phyloP scores from a whole-genome alignment of 2,113 vertebrate genomes.

The Cavia porcellus region DNA sequence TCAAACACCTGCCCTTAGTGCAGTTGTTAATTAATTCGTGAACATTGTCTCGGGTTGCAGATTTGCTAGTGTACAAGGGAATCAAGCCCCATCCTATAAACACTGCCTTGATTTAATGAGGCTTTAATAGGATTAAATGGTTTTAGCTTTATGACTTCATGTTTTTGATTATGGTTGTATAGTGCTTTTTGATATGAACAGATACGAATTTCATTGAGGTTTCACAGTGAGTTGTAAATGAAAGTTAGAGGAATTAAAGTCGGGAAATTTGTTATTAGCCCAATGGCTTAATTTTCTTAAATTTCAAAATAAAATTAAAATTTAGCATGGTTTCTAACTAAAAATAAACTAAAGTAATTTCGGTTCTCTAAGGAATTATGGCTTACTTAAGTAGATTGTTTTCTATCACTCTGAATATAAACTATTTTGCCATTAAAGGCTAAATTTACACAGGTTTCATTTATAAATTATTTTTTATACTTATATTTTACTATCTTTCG shows the following conservation, averaged over 20 bases:
- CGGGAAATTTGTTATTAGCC: not conserved
- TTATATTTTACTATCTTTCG: conserved; percentile 13
- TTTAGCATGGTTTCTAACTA: conserved; percentile 23
- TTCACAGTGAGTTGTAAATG: conserved; percentile 46
- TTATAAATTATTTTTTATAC: not conserved
- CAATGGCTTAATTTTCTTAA: conserved; percentile 60
- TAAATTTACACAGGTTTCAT: not conserved
- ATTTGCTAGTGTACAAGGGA: conserved; percentile 79
- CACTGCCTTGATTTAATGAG: conserved; percentile 84
- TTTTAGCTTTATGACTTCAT: conserved; percentile 84
- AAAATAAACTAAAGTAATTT: conserved; percentile 56
- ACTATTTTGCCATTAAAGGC: not conserved
- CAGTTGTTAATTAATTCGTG: conserved; percentile 83
- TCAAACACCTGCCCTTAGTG: conserved; percentile 77
- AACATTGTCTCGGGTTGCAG: conserved; percentile 73
- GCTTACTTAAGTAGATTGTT: conserved; percentile 1
- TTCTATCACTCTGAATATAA: conserved; percentile 9
- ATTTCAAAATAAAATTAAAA: conserved; percentile 62
- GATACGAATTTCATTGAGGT: conserved; percentile 70
- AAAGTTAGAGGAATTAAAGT: conserved; percentile 32
- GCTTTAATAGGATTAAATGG: conserved; percentile 84
- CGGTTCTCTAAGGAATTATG: conserved; percentile 52
- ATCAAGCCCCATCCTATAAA: conserved; percentile 79
- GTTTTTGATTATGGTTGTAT: conserved; percentile 78
- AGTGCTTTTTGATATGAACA: conserved; percentile 70